Percentiles rank a stretch among this genome's conserved stretches.
Evolutionary conservation across 2,797 vertebrate species (phyloP).

Genomic region (Hemitrygon akajei): DNA sequence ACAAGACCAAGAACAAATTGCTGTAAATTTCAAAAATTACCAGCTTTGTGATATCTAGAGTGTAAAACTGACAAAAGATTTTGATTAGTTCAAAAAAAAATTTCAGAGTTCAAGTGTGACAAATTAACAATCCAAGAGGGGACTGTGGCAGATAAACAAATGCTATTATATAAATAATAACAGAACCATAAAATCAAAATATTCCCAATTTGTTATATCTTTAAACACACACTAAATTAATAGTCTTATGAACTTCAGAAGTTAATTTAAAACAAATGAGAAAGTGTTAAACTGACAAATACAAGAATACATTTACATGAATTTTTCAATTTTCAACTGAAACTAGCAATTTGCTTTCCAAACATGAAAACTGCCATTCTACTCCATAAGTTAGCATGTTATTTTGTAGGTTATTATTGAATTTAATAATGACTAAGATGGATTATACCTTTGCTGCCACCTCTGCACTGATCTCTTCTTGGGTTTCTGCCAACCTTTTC

Average conservation of each 20-base stretch:
- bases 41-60: not conserved
- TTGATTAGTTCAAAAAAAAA: no score
- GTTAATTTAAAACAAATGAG: not conserved
- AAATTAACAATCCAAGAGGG: not conserved
- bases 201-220: not conserved
- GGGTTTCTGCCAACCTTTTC: slow-evolving; percentile 91
- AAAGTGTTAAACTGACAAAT: not conserved
- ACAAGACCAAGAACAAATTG: not conserved
- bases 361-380: not conserved
- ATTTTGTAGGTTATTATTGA: not conserved
- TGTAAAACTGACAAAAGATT: not conserved
- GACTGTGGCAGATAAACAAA: not conserved
- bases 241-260: not conserved
- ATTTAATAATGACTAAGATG: not conserved
- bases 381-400: not conserved
- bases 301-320: not conserved
- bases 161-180: not conserved
- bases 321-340: not conserved
- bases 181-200: not conserved
- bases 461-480: slow-evolving; percentile 97
- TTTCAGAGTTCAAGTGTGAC: not conserved
- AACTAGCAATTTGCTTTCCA: not conserved
- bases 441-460: slow-evolving; percentile 83
- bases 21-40: not conserved
- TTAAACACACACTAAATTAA: not conserved